Base-by-base conservation (phyloP, 2,797 vertebrate genomes). In the Sebastes variabilis region DNA sequence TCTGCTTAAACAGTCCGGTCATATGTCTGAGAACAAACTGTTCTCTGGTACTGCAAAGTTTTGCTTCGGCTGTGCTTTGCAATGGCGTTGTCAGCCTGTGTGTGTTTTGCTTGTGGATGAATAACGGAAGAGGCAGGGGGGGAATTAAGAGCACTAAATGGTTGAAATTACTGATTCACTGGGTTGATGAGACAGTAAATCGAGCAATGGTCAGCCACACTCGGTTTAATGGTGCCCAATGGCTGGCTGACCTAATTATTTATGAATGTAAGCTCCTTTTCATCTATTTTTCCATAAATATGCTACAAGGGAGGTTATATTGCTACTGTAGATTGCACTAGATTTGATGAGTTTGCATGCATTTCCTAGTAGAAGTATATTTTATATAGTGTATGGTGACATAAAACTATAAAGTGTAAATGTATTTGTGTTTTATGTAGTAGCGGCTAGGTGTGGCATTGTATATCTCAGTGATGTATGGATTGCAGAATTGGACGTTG, bases 121-220 rank as follows among this genome's bases (percentile, higher is more conserved):
- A 27, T 29, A 75, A n/a, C 1, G 1, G 20, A 74, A 22, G 38
- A 74, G 24, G 56, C 30, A 52, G 27, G 14, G 18, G 24, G 27
- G 67, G 52, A 72, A 82, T 42, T 61, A 36, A 6, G 8, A 82
- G n/a, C 66, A 36, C 30, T 72, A 65, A 80, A 73, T 76, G 16
- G 34, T 38, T 66, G 60, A 71, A 66, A 72, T 82, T 25, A 72
- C 34, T 54, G 66, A 79, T 66, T 84, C 32, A 77, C 34, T 22
- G 11, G 25, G 29, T 32, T 61, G 42, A 82, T 25, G 52, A 62
- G 34, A 66, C 36, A 72, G 61, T 79, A 80, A 77, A 83, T 88
- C 71, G 77, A 79, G 62, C 10, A 22, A 14, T 52, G 66, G 72
- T 79, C 80, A 81, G 25, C 20, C 8, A 66, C 59, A 70, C 59